Percentiles rank a stretch among this genome's conserved stretches.
Conservation (phyloP, 2,888 invertebrate genomes). For the Drosophila gaucha region DNA sequence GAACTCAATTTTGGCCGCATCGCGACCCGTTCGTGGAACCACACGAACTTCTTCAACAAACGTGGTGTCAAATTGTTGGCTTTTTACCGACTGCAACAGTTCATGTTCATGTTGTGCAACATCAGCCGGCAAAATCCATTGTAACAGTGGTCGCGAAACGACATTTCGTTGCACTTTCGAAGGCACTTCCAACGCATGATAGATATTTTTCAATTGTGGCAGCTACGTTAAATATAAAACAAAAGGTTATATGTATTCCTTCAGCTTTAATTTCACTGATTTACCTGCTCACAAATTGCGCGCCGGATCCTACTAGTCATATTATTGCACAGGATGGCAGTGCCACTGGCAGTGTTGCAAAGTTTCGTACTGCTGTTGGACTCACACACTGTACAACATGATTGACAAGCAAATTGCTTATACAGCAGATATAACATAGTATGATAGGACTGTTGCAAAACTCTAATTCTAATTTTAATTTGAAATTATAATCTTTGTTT, state of each 20-base stretch:
- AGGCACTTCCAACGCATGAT: conserved; percentile 73
- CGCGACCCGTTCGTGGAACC: conserved; percentile 55
- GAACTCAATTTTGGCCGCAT: conserved; percentile 69
- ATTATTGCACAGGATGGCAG: conserved; percentile 27
- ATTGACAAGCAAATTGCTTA: neutral
- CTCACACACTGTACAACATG: neutral
- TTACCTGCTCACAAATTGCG: conserved; percentile 80
- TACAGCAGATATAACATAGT: neutral
- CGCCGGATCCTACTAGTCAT: conserved; percentile 77
- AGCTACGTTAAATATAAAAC: conserved; percentile 49
- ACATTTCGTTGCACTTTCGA: conserved; percentile 50
- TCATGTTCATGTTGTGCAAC: conserved; percentile 66
- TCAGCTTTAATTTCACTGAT: neutral
- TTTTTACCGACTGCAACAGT: conserved; percentile 54
- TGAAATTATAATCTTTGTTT: neutral
- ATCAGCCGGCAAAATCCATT: conserved; percentile 61
- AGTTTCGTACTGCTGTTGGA: neutral
- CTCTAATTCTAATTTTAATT: neutral
- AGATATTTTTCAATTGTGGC: conserved; percentile 62
- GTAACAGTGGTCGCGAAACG: conserved; percentile 59
- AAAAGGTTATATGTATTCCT: neutral
- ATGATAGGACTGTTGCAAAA: neutral
- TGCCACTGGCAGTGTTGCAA: conserved; percentile 27
- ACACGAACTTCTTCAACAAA: conserved; percentile 63
- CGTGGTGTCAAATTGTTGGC: conserved; percentile 46